Evolutionary conservation across 2,888 invertebrate genomes (phyloP), one percentile per base, ranked within the genome.

Genomic region (Drosophila anomalata): DNA sequence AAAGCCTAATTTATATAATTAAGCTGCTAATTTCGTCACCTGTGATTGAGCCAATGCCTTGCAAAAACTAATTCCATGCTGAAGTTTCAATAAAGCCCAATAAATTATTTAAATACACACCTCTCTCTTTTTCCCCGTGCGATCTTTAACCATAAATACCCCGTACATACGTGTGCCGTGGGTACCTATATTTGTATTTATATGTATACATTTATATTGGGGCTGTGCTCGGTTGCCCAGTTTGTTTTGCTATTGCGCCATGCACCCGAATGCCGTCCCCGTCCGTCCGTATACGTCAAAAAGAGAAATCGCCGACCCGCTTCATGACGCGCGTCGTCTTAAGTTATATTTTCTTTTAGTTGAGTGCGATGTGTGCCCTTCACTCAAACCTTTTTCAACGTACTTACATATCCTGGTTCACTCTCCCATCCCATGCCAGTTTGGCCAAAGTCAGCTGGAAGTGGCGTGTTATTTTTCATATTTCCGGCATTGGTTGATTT

Each of bases 221-320:
- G 46, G 55, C 44, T 55, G 54, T 55, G 44, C 46, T 62, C 31
- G 61, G 61, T 41, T 55, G 55, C 47, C 61, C 61, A 48, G 61
- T 61, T 62, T 44, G 54, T 71, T 60, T 55, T 57, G 55, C 57
- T 72, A 87, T 82, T 82, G 88, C 88, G 85, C 73, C 87, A 87
- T 87, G 88, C 77, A 73, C 42, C 77, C 75, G 57, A 22, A 22
- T 31, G 36, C 39, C 39, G 39, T 39, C 42, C 77, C 74, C 41
- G n/a, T 33, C 41, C 41, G 41, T 42, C 53, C 72, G 67, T 72
- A 81, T 70, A 72, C 69, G 83, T 71, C 67, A 55, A 76, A 87
- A 83, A 83, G 88, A 83, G 88, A 83, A 83, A 83, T 83, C 88
- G 77, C 31, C 52, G 57, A 61, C 59, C 61, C 55, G 73, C 62